Conservation (phyloP, 1,140 invertebrate genomes). For the Asobara japonica region DNA sequence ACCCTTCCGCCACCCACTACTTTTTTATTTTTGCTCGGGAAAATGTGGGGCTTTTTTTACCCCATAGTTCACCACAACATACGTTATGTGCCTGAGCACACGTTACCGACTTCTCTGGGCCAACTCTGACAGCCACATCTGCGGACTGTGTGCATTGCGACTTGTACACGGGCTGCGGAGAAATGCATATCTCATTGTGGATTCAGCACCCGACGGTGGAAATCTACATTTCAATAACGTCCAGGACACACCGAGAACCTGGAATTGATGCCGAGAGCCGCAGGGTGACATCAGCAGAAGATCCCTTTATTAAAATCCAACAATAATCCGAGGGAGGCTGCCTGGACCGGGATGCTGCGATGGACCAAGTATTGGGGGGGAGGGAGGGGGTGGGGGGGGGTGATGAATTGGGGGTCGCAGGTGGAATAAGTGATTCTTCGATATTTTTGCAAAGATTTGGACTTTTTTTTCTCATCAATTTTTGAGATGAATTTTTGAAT, state of each 20-base stretch:
- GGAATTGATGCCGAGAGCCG: conserved; percentile 18
- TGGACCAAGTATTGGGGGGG: no score
- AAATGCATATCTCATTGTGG: conserved; percentile 28
- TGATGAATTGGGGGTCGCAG: no score
- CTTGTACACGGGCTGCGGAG: neutral
- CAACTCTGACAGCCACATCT: neutral
- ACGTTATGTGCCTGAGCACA: neutral
- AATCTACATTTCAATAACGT: conserved; percentile 42
- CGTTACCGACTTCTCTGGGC: neutral
- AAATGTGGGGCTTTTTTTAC: conserved; percentile 12
- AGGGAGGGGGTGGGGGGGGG: no score
- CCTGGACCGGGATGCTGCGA: no score
- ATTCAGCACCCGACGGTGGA: conserved; percentile 30
- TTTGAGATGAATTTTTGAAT: no score
- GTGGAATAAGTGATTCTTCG: no score
- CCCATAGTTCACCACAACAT: conserved; percentile 13
- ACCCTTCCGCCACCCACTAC: neutral
- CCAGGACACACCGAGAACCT: conserved; percentile 28
- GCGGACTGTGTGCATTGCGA: neutral
- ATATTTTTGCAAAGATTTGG: no score
- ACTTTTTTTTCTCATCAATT: no score
- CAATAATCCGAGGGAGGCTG: no score
- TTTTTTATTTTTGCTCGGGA: neutral
- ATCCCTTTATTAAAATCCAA: conserved; percentile 11
- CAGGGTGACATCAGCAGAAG: conserved; percentile 3